Evolutionary conservation across 2,113 vertebrate species (phyloP), one percentile per base, ranked within the genome.

Genomic region (Amazona vittata): DNA sequence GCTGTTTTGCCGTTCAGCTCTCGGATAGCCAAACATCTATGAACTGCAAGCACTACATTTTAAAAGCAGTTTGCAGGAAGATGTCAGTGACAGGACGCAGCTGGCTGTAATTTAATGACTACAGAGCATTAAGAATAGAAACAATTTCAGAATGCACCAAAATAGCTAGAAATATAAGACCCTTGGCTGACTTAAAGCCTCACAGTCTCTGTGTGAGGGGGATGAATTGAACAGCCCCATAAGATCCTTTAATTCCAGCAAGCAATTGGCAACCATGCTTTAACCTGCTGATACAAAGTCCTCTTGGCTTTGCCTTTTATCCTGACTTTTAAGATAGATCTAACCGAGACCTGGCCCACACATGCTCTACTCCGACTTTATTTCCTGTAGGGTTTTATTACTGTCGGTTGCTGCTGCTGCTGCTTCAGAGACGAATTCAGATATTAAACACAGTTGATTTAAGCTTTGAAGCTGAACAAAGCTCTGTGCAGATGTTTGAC

Each of bases 41-140:
- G 67, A 82, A 62, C 62, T 31, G 52, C 65, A 76, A 95, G 69
- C 33, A 52, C 43, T 75, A 78, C n/a, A 12, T 68, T 93, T 82
- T 80, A 49, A 75, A 95, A 96, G 52, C 50, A 75, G 85, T 79
- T 81, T 81, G 79, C 69, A 62, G 44, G 59, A 68, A 37, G 62
- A 53, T 12, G 80, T 71, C 96, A 91, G 86, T 82, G 83, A 92
- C 77, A 49, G 88, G 73, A 79, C 92, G 62, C 89, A 91, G 93
- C 88, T 97, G 94, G 80, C 86, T 93, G 83, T 87, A 93, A 88
- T 95, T 89, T 93, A 96, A 95, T 89, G 82, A 95, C 89, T 87
- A 68, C 43, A 11, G 86, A 92, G 70, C 60, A 85, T 90, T 78
- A 88, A 97, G 76, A 86, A 86, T 84, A 95, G 93, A 93, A 96